Evolutionary conservation across 2,113 vertebrate species (phyloP).

Genomic region (Zosterops pallidus): DNA sequence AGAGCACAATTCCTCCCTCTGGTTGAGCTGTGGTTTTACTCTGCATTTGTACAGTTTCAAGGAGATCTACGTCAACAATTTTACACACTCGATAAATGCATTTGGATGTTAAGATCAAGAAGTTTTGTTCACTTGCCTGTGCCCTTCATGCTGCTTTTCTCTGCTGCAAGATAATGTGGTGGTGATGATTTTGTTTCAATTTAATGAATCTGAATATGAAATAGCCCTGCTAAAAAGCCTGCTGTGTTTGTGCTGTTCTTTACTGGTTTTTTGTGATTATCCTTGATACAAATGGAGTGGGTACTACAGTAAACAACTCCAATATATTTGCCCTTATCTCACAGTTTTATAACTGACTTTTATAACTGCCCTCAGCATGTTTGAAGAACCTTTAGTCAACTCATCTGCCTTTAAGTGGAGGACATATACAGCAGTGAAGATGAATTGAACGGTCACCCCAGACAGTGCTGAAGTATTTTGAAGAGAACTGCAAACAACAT

Average conservation of each 20-base stretch:
- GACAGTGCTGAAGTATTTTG: neutral
- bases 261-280: neutral
- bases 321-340: neutral
- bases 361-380: neutral
- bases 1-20: conserved; percentile 36
- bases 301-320: neutral
- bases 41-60: conserved; percentile 62
- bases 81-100: conserved; percentile 53
- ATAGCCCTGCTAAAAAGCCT: conserved; percentile 34
- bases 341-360: neutral
- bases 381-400: conserved; percentile 1
- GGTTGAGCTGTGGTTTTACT: conserved; percentile 60
- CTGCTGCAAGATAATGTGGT: conserved; percentile 16
- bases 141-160: conserved; percentile 33
- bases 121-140: conserved; percentile 47
- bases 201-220: neutral
- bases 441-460: neutral
- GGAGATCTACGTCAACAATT: conserved; percentile 48
- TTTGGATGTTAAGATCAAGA: conserved; percentile 51
- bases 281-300: neutral
- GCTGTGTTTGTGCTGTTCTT: conserved; percentile 40
- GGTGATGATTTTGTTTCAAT: conserved; percentile 29
- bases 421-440: neutral
- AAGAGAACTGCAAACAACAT: neutral
- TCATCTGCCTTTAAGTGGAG: conserved; percentile 11